Base-by-base conservation (phyloP, 2,888 invertebrate species). In the Willowsia nigromaculata region DNA sequence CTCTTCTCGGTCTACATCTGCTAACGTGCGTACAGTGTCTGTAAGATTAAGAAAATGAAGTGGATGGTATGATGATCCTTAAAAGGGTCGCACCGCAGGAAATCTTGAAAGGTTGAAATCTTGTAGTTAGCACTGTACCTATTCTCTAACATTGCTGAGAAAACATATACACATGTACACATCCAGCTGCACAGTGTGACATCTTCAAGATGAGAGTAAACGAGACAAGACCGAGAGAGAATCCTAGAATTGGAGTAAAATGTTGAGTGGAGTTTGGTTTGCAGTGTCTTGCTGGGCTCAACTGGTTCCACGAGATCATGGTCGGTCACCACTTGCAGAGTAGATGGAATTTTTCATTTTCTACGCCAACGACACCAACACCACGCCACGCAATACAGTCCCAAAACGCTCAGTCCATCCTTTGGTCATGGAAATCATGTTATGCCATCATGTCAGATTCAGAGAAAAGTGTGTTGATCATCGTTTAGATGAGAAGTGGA, bases 101-200 rank as follows among this genome's bases (percentile, higher is more conserved):
- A 83, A 83, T 83, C 83, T 68, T 37, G 71, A 62, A 71, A 71
- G 50, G 71, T 40, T 71, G 40, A 47, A 43, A 43, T 40, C 43
- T n/a, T 43, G 47, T 43, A 71, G 65, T 43, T 18, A 43, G 40
- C 30, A 62, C 18, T 22, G 59, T 59, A 25, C 27, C n/a, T 15
- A 53, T 40, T 6, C 56, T 4, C 25, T 18, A 30, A 22, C 33
- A n/a, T n/a, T 59, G n/a, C 9, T 27, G 27, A 7, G 11, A 25
- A 56, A 22, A 22, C n/a, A n/a, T n/a, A n/a, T n/a, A 15, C 59
- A 81, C 62, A 40, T 18, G 59, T 30, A 47, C 27, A 25, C 27
- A 65, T 82, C 82, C 82, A 71, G 68, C 40, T 83, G 68, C 83
- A 83, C 83, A 83, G 83, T 83, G 83, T 83, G 83, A 83, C 83